Evolutionary conservation across 2,888 invertebrate species (phyloP), one percentile per base, ranked within the genome.

Genomic region (Harpagoxenus sublaevis): DNA sequence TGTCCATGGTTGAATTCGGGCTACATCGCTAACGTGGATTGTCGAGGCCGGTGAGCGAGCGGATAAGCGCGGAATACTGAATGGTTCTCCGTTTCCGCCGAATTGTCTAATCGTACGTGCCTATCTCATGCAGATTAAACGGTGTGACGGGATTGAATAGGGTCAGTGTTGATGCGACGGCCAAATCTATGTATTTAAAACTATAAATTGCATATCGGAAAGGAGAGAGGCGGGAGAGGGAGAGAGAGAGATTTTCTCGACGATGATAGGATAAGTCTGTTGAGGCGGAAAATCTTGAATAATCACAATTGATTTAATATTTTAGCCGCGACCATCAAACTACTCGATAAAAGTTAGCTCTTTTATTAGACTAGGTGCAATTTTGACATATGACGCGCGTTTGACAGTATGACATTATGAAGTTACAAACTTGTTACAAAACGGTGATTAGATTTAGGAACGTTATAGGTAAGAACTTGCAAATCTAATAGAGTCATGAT

Each of bases 121-220:
- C 89, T 89, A 90, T 90, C 90, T 86, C 83, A 84, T 70, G 84
- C 77, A 89, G 90, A 90, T 90, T 90, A 90, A 90, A 90, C 86
- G 90, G 35, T 39, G 62, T 73, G 57, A 48, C n/a, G n/a, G 57
- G 81, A 68, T 90, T 86, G 81, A 89, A 90, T 83, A 81, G 82
- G 89, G 89, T 89, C 90, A 86, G 68, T 73, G 70, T 88, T 83
- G 86, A 87, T 85, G 77, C 55, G 57, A 84, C 82, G 71, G 78
- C 68, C 73, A 77, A 81, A 83, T 83, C 84, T 84, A 74, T 79
- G 81, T 75, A 84, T 87, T 84, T 71, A 82, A 74, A 66, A 65
- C 81, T 87, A 79, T 90, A 89, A 90, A 90, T 90, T 89, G 84
- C 74, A 84, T 88, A 35, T 28, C 1, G 10, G 9, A 12, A 23